Evolutionary conservation across 2,888 invertebrate genomes (phyloP), one percentile per base, ranked within the genome.

Genomic region (Leptopilina drosophilae): DNA sequence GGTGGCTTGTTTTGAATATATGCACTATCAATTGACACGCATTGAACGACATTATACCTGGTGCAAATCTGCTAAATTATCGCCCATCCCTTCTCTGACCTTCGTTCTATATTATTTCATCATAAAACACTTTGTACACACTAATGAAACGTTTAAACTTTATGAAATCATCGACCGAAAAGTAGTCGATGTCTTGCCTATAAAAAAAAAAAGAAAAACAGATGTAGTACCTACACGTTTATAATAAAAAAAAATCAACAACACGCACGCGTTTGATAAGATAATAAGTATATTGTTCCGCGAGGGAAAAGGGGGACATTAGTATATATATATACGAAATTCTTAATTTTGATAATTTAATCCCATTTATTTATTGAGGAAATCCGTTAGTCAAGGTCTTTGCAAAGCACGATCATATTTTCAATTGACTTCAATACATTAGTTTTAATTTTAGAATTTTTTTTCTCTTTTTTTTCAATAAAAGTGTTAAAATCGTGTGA

Each of bases 1-100:
- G 84, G 82, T 77, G 77, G 85, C 81, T 84, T 83, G 11, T 56
- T 69, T 62, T 66, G 53, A 42, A 73, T 56, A 69, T 49, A 49
- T 66, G 66, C 46, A 66, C 46, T 66, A 66, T 66, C 66, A 66
- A 66, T 66, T 66, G 66, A 66, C 66, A 66, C 46, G 14, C 64
- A 59, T 77, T n/a, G 66, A 73, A 33, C 64, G 64, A 78, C 59
- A 78, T 14, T 42, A 49, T 69, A 62, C 62, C 66, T 66, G 66
- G 66, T 46, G 15, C 15, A 15, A 42, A 42, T 66, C n/a, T 66
- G 66, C 42, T 46, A 46, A 66, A 46, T 66, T 66, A 66, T 66
- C 46, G 46, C 46, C 66, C 66, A 64, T 64, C 40, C 40, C 64
- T 66, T 66, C 15, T 66, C 14, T 20, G 62, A 62, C 66, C 15